Percentiles rank a stretch among this genome's conserved stretches.
These are phyloP conservation scores for Stegastes partitus DNA, from an alignment of 2,113 vertebrate genomes.

Conservation along the genomic window DNA sequence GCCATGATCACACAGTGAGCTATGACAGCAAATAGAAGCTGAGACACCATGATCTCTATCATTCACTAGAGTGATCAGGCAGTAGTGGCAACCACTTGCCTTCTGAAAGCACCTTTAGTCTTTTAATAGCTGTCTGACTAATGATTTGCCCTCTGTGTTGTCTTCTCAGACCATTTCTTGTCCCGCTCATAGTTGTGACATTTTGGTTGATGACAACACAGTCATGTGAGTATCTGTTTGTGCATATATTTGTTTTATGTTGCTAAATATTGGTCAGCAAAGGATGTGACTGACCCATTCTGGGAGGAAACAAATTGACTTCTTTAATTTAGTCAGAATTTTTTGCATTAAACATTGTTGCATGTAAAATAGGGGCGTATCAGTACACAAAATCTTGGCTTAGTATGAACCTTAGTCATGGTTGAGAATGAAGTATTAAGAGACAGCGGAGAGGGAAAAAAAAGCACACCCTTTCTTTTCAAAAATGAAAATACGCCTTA, in stretches of 20 bases:
- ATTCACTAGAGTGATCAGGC: not conserved
- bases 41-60: not conserved
- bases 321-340: too few species aligned
- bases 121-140: not conserved
- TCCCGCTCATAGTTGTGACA: constrained; percentile 99
- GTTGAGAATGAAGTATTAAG: too few species aligned
- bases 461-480: too few species aligned
- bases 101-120: not conserved
- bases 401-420: too few species aligned
- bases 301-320: not conserved
- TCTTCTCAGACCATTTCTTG: constrained; percentile 96
- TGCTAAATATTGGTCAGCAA: not conserved
- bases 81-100: not conserved
- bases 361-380: too few species aligned
- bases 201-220: constrained; percentile 99
- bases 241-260: constrained; percentile 21
- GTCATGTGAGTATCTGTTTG: constrained; percentile 94
- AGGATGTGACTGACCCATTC: not conserved
- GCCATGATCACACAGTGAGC: not conserved
- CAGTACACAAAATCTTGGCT: too few species aligned
- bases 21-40: not conserved
- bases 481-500: too few species aligned
- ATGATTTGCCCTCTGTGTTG: constrained; percentile 48
- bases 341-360: too few species aligned
- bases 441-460: too few species aligned